Base-by-base conservation (phyloP, 2,113 vertebrate species). In the Hymenochirus boettgeri region DNA sequence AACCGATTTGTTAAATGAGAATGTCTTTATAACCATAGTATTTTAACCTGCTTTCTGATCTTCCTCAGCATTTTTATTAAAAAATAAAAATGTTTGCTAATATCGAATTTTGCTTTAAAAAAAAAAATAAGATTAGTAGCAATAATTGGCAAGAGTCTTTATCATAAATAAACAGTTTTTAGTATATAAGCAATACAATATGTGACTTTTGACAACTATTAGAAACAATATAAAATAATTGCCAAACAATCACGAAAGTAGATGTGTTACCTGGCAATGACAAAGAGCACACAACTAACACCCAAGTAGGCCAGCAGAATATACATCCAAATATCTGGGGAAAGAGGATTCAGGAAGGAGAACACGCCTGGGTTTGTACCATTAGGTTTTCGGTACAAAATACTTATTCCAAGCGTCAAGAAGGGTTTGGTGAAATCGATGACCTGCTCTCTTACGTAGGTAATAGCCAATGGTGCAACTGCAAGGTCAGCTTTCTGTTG, bases 221-320 rank as follows among this genome's bases (percentile, higher is more conserved):
- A 72, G 76, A 73, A 73, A 80, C 75, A 57, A 2, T 76, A 10
- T 9, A 57, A 78, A 46, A 52, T 86, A 89, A 86, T 90, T 84
- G 84, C 88, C 87, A 90, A 89, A 90, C 77, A 88, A 88, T 88
- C 82, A 83, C 91, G 86, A 88, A 83, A 87, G 83, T 87, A 85
- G 88, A 82, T 87, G 93, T 98, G 94, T 98, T 99, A 99, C 96
- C 96, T 98, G 96, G 96, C 96, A 93, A 98, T 98, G 94, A 98
- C 96, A 97, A 98, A 98, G 93, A 98, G 96, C 95, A 98, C 96
- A 96, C 96, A 98, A 97, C 96, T 98, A 94, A 98, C 96, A 96
- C 96, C 96, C 93, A 98, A 98, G 95, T 97, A 98, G 93, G 96
- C 96, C 92, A 98, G 96, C 95, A 98, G 95, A 98, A 98, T 97